Base-by-base conservation (phyloP, 2,888 invertebrate species). In the Helicoverpa assulta region DNA sequence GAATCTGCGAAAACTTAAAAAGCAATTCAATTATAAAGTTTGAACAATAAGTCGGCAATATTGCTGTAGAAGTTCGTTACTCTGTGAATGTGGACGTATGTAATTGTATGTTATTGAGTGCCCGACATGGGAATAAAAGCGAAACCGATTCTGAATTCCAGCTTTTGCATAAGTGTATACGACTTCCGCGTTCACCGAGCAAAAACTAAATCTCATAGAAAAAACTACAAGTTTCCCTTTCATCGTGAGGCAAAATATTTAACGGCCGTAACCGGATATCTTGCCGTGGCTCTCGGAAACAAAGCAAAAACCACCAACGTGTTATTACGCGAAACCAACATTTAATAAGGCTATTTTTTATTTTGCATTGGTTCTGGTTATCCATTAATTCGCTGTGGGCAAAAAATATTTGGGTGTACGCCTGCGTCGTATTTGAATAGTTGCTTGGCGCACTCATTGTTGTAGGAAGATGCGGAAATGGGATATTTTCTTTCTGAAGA, bases 401-500 rank as follows among this genome's bases (percentile, higher is more conserved):
- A 95, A 95, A 95, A 95, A 94, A 90, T 85, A 83, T 85, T 88
- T 88, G 90, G 93, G 90, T 90, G 90, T 90, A 90, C 91, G 92
- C 90, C 89, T 90, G 85, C 88, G 87, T 86, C 76, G 83, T 94
- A 95, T 95, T 95, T 96, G 95, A 95, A 95, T 95, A 95, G 96
- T 93, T 93, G 84, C 90, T 89, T 91, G 92, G 93, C 91, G 92
- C 89, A 88, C 89, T 90, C 93, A 95, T 96, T 96, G 96, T 96
- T 95, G 89, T 91, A 91, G 90, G 94, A 94, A 95, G 95, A 96
- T 95, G 95, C 96, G 96, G 96, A 96, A 96, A 95, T 96, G 90
- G 95, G 96, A 96, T 96, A 96, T 96, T 96, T 95, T 96, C 96
- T 96, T 95, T 91, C 94, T 91, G 91, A 91, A 92, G 95, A 90